Evolutionary conservation across 2,888 invertebrate species (phyloP), one percentile per base, ranked within the genome.

Genomic region (Yponomeuta cagnagella): DNA sequence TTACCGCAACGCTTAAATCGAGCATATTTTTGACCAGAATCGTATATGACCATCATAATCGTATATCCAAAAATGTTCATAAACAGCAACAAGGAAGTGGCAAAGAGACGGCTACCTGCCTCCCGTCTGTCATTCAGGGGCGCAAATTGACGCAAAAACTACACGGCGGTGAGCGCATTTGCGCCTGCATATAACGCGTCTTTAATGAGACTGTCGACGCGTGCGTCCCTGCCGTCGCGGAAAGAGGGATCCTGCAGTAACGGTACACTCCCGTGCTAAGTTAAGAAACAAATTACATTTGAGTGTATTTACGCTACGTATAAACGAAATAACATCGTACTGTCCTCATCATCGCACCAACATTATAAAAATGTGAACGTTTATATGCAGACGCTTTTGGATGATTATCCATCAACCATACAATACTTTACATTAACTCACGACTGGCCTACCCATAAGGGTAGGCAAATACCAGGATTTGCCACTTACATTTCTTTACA

Each of bases 141-240:
- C 43, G 70, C 64, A 70, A 70, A 72, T 70, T 72, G 72, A 74
- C 76, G 75, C 75, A 72, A 79, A 79, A 78, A 78, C 77, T 81
- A 79, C 75, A 78, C 78, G 79, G 78, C 79, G 77, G 74, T 76
- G 74, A 58, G 52, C 15, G 8, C 15, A 23, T 75, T 52, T 33
- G 68, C 73, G 74, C 73, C 77, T 77, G 80, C 80, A 80, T 82
- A 83, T 80, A 81, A 80, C 77, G 76, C 72, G 75, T 78, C 77
- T 76, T 70, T 86, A 85, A 86, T 84, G 81, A 84, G 82, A 79
- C 77, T 77, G 74, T 73, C 70, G 70, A 66, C 71, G 72, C 63
- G 63, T 67, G 67, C 69, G 73, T 71, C 69, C 70, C 66, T 74
- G 73, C 72, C 71, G 69, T 72, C 72, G 72, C 52, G 52, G 52